Base-by-base conservation (phyloP, 2,113 vertebrate species). In the Hippocampus mohnikei region DNA sequence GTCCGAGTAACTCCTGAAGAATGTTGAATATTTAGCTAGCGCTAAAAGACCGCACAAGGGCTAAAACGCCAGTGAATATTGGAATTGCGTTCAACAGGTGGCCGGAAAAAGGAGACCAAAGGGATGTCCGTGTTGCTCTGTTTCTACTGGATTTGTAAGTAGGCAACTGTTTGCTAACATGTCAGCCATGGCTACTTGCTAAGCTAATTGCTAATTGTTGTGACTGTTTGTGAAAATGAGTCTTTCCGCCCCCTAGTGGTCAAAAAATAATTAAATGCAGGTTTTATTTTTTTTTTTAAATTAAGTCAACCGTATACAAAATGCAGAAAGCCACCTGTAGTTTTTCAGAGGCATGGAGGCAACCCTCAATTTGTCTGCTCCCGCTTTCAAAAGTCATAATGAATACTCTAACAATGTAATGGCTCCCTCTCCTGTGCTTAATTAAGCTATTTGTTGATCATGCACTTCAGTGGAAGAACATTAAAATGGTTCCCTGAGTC, bases 81-180 rank as follows among this genome's bases (percentile, higher is more conserved):
- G 88, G 88, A 83, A 88, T 90, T 90, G 88, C 88, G 84, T 90
- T 85, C 88, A 88, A 90, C 88, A 90, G 88, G 88, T 90, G 88
- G 88, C 88, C 88, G 85, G 88, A 83, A 81, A 90, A 90, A 88
- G 88, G 88, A 90, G 88, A 90, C 88, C 71, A 76, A 88, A 88
- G 87, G 80, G 88, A 90, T 88, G 83, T 88, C 81, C 88, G 88
- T 87, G 88, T 90, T 88, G 88, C 87, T 90, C 87, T 90, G 79
- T 90, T 90, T 90, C 88, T 90, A 74, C 87, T 90, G 88, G 88
- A 90, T 90, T 75, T 88, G 88, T 90, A 88, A 90, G 88, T 90
- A 90, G 85, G 87, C 84, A 85, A 88, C 83, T 83, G 88, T 88
- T 90, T 90, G 88, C 83, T 88, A 87, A 88, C 82, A 75, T 81